Evolutionary conservation across 2,113 vertebrate genomes (phyloP), one percentile per base, ranked within the genome.

Genomic region (Triplophysa siluroides): DNA sequence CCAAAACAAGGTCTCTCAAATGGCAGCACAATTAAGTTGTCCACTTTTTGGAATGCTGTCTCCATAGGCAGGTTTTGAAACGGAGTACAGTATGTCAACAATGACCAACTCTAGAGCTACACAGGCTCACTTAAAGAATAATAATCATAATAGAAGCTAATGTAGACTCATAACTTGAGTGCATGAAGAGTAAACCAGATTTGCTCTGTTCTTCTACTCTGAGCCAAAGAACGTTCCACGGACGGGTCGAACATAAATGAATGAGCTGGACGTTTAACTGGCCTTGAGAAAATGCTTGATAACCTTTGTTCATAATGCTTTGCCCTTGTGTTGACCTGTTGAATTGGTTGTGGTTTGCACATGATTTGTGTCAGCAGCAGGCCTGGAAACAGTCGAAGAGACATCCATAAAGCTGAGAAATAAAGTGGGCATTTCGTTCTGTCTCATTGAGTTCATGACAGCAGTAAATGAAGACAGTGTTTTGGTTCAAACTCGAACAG

Each of bases 201-300:
- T 62, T 75, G 56, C 33, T 80, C 33, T 70, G 75, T 78, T 64
- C 47, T 63, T 63, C 69, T 62, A 21, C 50, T 52, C 50, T 4
- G 47, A 72, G 75, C 45, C 45, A 81, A 81, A 78, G 69, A 81
- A 14, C 2, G 38, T 43, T 81, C 64, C 50, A 65, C 71, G 67
- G 68, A 43, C 41, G 64, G 64, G 70, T 69, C 19, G 19, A 24
- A 71, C 81, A 78, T 45, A 82, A 74, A 85, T 24, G 47, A 78
- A 74, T 19, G 41, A 74, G 69, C 9, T 11, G 18, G 58, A 79
- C 63, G 69, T 78, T 74, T 52, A 58, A 29, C 26, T 1, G 61
- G 33, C 65, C 65, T 76, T 79, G 21, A 61, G 58, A 64, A 58
- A 71, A 65, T 19, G 58, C 61, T 80, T 60, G 67, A 63, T 63